Base-by-base conservation (phyloP, 2,113 vertebrate species). In the Zosterops borbonicus region DNA sequence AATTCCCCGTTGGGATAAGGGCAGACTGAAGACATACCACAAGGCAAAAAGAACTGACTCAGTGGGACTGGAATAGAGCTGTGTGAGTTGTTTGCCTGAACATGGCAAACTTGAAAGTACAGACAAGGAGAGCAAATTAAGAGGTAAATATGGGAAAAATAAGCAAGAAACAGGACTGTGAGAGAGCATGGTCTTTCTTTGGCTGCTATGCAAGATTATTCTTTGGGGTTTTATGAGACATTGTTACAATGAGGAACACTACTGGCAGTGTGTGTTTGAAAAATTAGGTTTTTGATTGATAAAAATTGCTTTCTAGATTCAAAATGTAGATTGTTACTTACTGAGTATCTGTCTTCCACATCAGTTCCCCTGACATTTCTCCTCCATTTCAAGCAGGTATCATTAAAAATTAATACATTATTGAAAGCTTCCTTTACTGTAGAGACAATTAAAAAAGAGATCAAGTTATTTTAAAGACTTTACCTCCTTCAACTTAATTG, bases 361-460 rank as follows among this genome's bases (percentile, higher is more conserved):
- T 94, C 97, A 79, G 97, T 90, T 62, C 94, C 97, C 85, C 92
- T 97, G 42, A 59, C 29, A 76, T 97, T 98, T 90, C 98, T 98
- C 79, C 55, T 96, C 99, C 99, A 99, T 44, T 95, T 97, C 87
- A 99, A 90, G 95, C 99, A 99, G 83, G 97, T 98, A 69, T 98
- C 98, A 95, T 99, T 98, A 87, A 98, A 96, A 92, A 99, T 80
- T 47, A 95, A 67, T 42, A 99, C 75, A 24, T 98, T 97, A 85
- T 87, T 96, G 89, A 99, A 97, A 52, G 91, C 90, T 91, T 98
- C 96, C 65, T 97, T 96, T 78, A 87, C 98, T 98, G 96, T 24
- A 84, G 50, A 95, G 55, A 59, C n/a, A 91, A 68, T 90, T 67
- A 53, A 86, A 86, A 96, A 83, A 53, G 14, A 20, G 9, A 89